A percentile compares a stretch with the other conserved stretches of the same genome.
Conservation (phyloP, 2,888 invertebrate species). For the Tholera decimalis region DNA sequence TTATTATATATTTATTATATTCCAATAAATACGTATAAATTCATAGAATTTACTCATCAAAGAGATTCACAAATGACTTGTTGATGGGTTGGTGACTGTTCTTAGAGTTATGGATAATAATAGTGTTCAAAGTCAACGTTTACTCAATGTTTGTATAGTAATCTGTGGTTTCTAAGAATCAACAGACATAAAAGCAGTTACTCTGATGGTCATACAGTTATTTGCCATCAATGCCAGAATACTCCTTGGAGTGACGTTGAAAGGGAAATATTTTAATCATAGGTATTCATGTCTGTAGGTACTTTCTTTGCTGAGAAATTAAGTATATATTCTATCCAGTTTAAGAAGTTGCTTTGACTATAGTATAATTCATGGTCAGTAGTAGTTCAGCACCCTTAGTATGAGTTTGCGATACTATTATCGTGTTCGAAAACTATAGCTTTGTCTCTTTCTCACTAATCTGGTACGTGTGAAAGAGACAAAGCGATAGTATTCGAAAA, state of each 20-base stretch:
- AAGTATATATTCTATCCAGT: no score
- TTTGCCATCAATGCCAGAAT: neutral
- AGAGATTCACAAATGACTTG: constrained; percentile 25
- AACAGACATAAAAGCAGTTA: neutral
- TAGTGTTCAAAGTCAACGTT: constrained; percentile 22
- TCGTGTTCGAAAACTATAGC: no score
- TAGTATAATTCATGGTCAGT: no score
- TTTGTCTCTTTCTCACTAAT: no score
- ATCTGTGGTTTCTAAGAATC: constrained; percentile 26
- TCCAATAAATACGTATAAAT: constrained; percentile 6
- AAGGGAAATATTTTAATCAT: neutral
- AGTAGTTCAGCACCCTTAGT: no score
- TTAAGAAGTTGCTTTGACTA: no score
- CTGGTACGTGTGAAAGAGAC: no score
- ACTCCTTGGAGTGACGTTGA: neutral
- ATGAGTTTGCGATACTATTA: no score
- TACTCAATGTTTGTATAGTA: constrained; percentile 28
- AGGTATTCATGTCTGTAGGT: neutral
- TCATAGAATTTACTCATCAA: constrained; percentile 47
- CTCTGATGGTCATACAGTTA: neutral
- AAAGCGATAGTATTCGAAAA: no score
- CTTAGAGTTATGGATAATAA: constrained; percentile 25
- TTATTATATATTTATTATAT: constrained; percentile 6
- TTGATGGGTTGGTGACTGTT: constrained; percentile 30
- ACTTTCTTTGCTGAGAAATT: neutral